These are phyloP conservation scores for Nothoprocta pentlandii DNA, from an alignment of 2,113 vertebrate genomes.

Conservation along the genomic window DNA sequence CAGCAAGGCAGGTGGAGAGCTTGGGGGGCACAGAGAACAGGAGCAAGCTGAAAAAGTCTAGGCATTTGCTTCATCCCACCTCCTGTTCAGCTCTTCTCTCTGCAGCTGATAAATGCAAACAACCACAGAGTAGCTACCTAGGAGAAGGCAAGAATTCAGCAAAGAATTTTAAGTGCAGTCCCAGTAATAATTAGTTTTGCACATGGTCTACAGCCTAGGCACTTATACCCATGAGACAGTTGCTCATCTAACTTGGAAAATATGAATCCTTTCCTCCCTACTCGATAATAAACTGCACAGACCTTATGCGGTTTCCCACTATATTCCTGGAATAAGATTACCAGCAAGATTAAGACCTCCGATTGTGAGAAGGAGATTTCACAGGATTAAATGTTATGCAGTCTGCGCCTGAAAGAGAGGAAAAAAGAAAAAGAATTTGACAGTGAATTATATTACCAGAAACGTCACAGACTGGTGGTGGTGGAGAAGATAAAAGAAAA, in stretches of 20 bases:
- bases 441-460: neutral
- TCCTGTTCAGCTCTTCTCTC: neutral
- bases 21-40: neutral
- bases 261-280: neutral
- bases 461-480: neutral
- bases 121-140: neutral
- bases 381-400: constrained; percentile 10
- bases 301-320: neutral
- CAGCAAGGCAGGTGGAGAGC: neutral
- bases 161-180: neutral
- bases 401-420: neutral
- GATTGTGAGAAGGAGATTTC: constrained; percentile 30
- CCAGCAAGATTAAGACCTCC: constrained; percentile 44
- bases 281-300: neutral
- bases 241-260: neutral
- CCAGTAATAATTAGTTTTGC: neutral
- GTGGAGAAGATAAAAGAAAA: neutral
- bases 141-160: neutral
- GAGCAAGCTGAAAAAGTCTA: neutral
- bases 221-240: neutral
- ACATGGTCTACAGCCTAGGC: neutral
- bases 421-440: neutral
- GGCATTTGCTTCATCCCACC: neutral
- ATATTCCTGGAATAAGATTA: constrained; percentile 41
- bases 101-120: neutral